Percentiles rank a stretch among this genome's conserved stretches.
Conservation (phyloP, 1,140 invertebrate species). For the Scaptodrosophila lebanonensis region DNA sequence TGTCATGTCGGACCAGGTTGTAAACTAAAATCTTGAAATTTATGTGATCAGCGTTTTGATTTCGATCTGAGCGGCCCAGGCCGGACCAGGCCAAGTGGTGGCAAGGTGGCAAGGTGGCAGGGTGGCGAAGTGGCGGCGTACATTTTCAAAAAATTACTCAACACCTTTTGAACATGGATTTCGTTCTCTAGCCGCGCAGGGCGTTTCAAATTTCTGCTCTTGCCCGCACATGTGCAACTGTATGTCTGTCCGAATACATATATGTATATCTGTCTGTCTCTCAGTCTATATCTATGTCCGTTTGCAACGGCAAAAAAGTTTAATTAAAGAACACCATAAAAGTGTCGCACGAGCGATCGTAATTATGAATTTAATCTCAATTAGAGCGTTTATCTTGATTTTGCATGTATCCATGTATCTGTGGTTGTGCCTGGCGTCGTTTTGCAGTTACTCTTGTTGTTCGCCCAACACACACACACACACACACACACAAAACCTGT, state of each 20-base stretch:
- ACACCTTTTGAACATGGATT: constrained; percentile 51
- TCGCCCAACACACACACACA: too few relatives aligned
- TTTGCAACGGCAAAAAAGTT: constrained; percentile 39
- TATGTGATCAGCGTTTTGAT: constrained; percentile 70
- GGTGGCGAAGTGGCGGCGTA: background rate
- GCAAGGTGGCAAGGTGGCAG: constrained; percentile 5
- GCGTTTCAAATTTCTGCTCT: constrained; percentile 66
- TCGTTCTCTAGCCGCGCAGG: constrained; percentile 46
- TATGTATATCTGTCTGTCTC: too few relatives aligned
- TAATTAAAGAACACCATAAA: constrained; percentile 76
- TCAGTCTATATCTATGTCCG: too few relatives aligned
- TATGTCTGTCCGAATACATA: background rate
- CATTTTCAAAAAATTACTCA: constrained; percentile 61
- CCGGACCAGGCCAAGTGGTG: constrained; percentile 3
- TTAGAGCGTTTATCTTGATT: constrained; percentile 75
- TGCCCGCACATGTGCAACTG: constrained; percentile 9
- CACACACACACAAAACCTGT: too few relatives aligned
- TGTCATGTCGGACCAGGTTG: constrained; percentile 41
- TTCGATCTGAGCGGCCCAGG: constrained; percentile 53
- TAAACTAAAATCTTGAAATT: constrained; percentile 73
- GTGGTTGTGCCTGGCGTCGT: constrained; percentile 20
- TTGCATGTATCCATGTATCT: constrained; percentile 34
- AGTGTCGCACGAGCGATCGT: constrained; percentile 72
- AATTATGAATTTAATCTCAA: constrained; percentile 76
- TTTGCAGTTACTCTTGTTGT: constrained; percentile 55